Evolutionary conservation across 2,113 vertebrate species (phyloP).

Genomic region (Collichthys lucidus): DNA sequence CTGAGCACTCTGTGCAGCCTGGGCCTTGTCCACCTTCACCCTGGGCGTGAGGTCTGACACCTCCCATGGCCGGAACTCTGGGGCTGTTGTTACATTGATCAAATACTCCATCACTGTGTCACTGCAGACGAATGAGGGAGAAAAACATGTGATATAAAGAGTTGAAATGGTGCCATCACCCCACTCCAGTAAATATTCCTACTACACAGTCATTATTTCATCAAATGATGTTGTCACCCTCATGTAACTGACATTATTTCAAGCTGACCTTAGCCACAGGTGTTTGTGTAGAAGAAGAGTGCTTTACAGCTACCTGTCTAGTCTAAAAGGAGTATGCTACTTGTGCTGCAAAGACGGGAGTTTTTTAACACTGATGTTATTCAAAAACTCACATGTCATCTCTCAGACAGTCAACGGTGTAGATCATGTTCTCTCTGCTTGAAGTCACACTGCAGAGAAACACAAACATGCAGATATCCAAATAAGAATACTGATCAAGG

Average conservation of each 20-base stretch:
- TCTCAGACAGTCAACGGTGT: slow-evolving; percentile 91
- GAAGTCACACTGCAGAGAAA: slow-evolving; percentile 87
- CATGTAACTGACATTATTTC: not conserved
- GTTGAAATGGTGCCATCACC: not conserved
- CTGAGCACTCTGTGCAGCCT: slow-evolving; percentile 88
- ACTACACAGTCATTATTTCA: not conserved
- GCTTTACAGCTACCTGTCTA: not conserved
- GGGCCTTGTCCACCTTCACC: slow-evolving; percentile 88
- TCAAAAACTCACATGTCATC: slow-evolving; percentile 90
- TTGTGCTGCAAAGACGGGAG: not conserved
- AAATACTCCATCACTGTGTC: slow-evolving; percentile 98
- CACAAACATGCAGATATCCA: slow-evolving; percentile 11
- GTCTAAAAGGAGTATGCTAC: not conserved
- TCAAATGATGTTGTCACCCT: not conserved
- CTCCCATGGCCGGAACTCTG: slow-evolving; percentile 95
- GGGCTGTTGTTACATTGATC: slow-evolving; percentile 96
- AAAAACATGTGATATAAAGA: not conserved
- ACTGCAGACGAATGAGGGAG: slow-evolving; percentile 74
- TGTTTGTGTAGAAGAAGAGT: not conserved
- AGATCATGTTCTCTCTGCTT: slow-evolving; percentile 91
- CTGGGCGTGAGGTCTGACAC: slow-evolving; percentile 86
- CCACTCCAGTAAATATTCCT: not conserved
- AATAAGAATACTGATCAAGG: not conserved
- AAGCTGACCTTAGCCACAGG: not conserved
- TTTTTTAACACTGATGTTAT: not conserved